Evolutionary conservation across 1,140 invertebrate genomes (phyloP).

Genomic region (Rhopalosiphum padi): DNA sequence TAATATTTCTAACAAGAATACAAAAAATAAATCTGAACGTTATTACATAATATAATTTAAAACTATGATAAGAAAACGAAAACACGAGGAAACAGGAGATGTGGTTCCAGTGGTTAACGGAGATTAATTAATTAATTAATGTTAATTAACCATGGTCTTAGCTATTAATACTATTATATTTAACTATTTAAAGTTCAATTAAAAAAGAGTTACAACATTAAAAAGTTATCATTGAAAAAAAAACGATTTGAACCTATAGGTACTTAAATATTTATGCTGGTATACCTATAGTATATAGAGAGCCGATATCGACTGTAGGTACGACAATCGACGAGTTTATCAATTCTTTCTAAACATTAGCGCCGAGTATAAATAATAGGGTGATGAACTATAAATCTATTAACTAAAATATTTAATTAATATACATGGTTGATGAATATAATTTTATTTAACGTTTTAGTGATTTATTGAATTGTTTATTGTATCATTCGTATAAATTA

Average conservation of each 20-base stretch:
- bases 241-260: neutral
- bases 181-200: neutral
- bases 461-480: neutral
- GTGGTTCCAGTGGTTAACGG: neutral
- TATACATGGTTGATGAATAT: neutral
- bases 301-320: neutral
- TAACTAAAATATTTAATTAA: neutral
- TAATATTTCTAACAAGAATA: neutral
- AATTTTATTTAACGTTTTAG: neutral
- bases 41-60: slow-evolving; percentile 1
- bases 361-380: neutral
- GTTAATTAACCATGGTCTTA: neutral
- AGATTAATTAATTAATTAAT: neutral
- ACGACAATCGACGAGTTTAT: neutral
- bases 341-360: neutral
- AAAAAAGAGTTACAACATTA: neutral
- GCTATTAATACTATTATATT: neutral
- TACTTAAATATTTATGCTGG: neutral
- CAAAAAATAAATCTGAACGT: neutral
- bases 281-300: too few species aligned
- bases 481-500: neutral
- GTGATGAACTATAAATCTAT: neutral
- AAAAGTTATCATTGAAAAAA: neutral
- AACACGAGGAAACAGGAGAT: neutral
- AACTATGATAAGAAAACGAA: neutral